Percentiles rank a stretch among this genome's conserved stretches.
Conservation (phyloP, 2,888 invertebrate species). For the Zaprionus obscuricornis region DNA sequence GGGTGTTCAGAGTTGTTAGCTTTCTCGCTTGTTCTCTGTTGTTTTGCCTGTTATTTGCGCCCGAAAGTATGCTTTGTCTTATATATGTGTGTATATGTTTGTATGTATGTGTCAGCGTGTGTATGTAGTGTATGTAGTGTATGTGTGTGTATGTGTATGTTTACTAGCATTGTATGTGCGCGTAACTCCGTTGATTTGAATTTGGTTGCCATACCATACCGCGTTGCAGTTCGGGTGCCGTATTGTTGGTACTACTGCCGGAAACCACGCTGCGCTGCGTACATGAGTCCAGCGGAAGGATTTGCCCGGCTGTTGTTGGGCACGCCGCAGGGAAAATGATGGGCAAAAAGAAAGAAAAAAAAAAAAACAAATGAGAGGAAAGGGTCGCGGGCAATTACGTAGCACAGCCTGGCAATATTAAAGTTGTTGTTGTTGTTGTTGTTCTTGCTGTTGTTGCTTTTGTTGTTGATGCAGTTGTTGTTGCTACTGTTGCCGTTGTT, state of each 20-base stretch:
- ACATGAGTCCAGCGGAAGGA: constrained; percentile 63
- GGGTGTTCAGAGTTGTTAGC: constrained; percentile 53
- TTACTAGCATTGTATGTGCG: constrained; percentile 40
- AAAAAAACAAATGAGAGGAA: not conserved
- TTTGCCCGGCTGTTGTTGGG: constrained; percentile 36
- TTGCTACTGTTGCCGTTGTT: constrained; percentile 5
- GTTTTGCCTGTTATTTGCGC: constrained; percentile 69
- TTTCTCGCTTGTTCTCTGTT: constrained; percentile 54
- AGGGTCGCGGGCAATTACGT: constrained; percentile 60
- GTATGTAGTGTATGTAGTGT: not conserved
- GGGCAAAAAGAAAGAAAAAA: not conserved
- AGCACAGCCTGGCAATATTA: constrained; percentile 67
- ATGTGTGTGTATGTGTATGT: constrained; percentile 3
- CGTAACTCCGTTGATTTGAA: constrained; percentile 74
- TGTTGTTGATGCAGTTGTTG: constrained; percentile 6
- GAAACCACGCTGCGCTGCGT: constrained; percentile 56
- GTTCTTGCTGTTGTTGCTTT: constrained; percentile 18
- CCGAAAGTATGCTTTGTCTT: constrained; percentile 75
- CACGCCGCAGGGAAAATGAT: not conserved
- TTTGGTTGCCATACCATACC: constrained; percentile 33
- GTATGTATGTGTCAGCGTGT: not conserved
- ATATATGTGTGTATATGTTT: constrained; percentile 8
- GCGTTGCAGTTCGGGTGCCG: constrained; percentile 39
- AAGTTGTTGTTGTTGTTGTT: constrained; percentile 59
- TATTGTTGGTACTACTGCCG: constrained; percentile 62